Base-by-base conservation (phyloP, 2,797 vertebrate genomes). In the Rhabdomys pumilio region DNA sequence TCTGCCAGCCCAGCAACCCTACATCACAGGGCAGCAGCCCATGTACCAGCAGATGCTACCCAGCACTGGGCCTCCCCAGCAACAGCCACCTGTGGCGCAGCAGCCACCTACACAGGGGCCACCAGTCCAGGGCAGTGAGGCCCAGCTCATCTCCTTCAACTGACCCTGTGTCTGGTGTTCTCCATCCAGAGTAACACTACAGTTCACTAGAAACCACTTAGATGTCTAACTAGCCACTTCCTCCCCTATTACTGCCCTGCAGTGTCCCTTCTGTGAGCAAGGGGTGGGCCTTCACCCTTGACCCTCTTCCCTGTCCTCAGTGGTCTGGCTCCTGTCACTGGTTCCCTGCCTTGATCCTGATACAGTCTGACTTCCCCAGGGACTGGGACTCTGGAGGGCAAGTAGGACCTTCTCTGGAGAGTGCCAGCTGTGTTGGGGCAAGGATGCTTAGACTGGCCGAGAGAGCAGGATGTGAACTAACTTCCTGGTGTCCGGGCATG, bases 121-220 rank as follows among this genome's bases (percentile, higher is more conserved):
- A 0, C 95, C 96, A 0, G 89, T 55, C 1, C 98, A 98, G 53
- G 99, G 99, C 97, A 99, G 99, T 0, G 98, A 99, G 96, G 99
- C 99, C 94, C 99, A 99, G 98, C 99, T 99, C 97, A 99, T 99
- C 98, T 99, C 99, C 0, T 99, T 99, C 1, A 99, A 99, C 99
- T 99, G 98, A 99, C 88, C 24, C 0, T 22, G 3, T 50, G 53
- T 72, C 1, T 0, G 20, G 31, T 22, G 9, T 31, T 6, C n/a
- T 2, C 53, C 3, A 0, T 81, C 96, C 97, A 3, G 29, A 76
- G 80, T 95, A 98, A 98, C 98, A 96, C 95, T 98, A 97, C 92
- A 77, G 95, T 94, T 95, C 97, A 31, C 85, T 84, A 0, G 2
- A 72, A 94, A 81, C 91, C 61, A 55, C 96, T 89, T 92, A 85